A percentile compares a stretch with the other conserved stretches of the same genome.
Conservation (phyloP, 2,113 vertebrate genomes). For the Axis porcinus region DNA sequence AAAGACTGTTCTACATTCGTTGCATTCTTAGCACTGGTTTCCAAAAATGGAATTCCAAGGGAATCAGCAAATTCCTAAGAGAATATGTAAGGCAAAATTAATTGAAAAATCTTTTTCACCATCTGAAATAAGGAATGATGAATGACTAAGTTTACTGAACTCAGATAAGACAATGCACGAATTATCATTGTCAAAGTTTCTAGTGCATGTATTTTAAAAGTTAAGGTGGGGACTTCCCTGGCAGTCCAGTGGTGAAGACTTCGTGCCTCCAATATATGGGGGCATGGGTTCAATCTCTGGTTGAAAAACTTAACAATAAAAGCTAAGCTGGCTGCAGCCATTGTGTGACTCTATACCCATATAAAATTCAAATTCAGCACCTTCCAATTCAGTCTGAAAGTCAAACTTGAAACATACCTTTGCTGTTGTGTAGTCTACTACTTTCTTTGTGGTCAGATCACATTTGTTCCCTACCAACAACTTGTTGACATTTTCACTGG, state of each 20-base stretch:
- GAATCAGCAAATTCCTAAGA: conserved; percentile 95
- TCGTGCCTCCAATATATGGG: background rate
- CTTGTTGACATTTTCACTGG: conserved; percentile 99
- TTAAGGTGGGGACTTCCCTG: background rate
- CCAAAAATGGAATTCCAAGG: conserved; percentile 96
- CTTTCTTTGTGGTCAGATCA: conserved; percentile 97
- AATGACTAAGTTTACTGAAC: background rate
- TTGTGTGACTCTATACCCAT: background rate
- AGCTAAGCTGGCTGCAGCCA: background rate
- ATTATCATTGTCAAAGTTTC: background rate
- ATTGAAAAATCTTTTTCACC: background rate
- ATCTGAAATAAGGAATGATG: background rate
- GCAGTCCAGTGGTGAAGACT: background rate
- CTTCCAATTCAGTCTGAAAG: background rate
- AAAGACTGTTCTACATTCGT: conserved; percentile 99
- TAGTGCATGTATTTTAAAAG: background rate
- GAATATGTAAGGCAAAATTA: conserved; percentile 35
- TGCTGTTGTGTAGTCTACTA: conserved; percentile 97
- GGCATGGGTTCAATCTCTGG: background rate
- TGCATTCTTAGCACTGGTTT: conserved; percentile 98
- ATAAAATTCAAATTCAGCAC: background rate
- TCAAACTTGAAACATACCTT: conserved; percentile 84
- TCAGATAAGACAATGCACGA: background rate
- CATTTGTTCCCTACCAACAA: conserved; percentile 98
- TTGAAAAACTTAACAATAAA: background rate